A percentile compares a stretch with the other conserved stretches of the same genome.
These are phyloP conservation scores for Siniperca chuatsi DNA, from an alignment of 2,113 vertebrate genomes.

Conservation along the genomic window DNA sequence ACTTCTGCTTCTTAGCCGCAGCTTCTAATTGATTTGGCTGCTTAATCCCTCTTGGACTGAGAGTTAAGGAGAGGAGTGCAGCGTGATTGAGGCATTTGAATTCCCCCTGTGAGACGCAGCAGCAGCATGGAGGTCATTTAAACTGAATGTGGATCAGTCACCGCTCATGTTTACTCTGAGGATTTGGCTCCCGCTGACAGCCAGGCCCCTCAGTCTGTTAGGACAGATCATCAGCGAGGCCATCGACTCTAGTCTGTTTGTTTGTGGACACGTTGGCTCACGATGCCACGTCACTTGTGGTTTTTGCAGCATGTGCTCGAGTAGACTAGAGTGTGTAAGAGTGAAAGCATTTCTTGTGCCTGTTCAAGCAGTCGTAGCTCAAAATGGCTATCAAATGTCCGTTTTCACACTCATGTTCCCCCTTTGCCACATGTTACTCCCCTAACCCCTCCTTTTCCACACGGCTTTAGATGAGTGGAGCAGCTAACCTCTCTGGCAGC, in stretches of 20 bases:
- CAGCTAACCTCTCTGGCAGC: slow-evolving; percentile 59
- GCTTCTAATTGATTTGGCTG: slow-evolving; percentile 83
- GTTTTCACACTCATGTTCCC: slow-evolving; percentile 15
- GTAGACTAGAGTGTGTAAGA: not conserved
- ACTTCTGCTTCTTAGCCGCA: slow-evolving; percentile 67
- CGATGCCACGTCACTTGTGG: not conserved
- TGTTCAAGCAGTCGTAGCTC: not conserved
- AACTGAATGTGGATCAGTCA: slow-evolving; percentile 75
- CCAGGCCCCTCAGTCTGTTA: slow-evolving; percentile 54
- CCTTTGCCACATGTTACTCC: slow-evolving; percentile 14
- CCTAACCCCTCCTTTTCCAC: slow-evolving; percentile 34
- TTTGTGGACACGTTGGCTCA: slow-evolving; percentile 35
- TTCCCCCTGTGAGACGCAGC: slow-evolving; percentile 60
- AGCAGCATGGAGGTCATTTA: slow-evolving; percentile 74
- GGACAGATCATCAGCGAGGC: slow-evolving; percentile 64
- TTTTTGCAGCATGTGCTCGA: slow-evolving; percentile 2
- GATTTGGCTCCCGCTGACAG: slow-evolving; percentile 67
- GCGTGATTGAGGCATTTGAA: slow-evolving; percentile 75
- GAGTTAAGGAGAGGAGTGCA: slow-evolving; percentile 69
- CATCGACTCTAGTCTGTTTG: slow-evolving; percentile 55
- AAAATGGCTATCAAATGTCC: slow-evolving; percentile 53
- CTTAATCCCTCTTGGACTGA: slow-evolving; percentile 81
- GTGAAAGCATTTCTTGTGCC: not conserved
- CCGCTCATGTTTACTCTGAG: slow-evolving; percentile 70
- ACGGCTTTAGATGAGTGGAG: slow-evolving; percentile 52